Conservation (phyloP, 1,140 invertebrate species). For the Nylanderia fulva region DNA sequence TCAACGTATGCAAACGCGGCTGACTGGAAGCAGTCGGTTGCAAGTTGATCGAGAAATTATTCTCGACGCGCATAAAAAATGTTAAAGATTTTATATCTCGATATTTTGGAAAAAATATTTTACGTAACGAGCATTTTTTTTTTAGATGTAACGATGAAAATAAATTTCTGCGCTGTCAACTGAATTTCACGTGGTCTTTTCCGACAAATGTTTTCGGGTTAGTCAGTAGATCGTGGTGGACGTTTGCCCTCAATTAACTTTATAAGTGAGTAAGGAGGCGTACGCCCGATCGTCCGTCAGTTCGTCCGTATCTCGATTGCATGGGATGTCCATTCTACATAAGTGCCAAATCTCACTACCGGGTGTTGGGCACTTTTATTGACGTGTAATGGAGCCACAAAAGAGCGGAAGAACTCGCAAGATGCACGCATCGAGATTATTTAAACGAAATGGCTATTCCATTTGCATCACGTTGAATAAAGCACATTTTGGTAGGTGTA, state of each 20-base stretch:
- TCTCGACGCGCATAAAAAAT: background rate
- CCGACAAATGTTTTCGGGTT: slow-evolving; percentile 81
- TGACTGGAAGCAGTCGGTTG: background rate
- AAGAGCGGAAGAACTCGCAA: background rate
- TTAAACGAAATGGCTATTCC: slow-evolving; percentile 6
- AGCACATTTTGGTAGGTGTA: background rate
- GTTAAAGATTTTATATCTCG: background rate
- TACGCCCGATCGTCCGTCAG: slow-evolving; percentile 81
- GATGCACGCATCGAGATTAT: slow-evolving; percentile 5
- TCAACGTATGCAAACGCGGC: background rate
- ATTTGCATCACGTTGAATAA: background rate
- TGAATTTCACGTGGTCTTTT: slow-evolving; percentile 3
- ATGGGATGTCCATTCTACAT: slow-evolving; percentile 69
- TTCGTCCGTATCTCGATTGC: slow-evolving; percentile 69
- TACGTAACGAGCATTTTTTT: background rate
- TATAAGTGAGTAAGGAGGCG: slow-evolving; percentile 86
- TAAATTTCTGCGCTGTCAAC: background rate
- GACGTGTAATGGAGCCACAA: slow-evolving; percentile 10
- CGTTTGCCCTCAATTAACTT: slow-evolving; percentile 87
- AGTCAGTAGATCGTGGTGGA: slow-evolving; percentile 83
- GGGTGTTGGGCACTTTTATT: slow-evolving; percentile 53
- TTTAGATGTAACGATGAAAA: background rate
- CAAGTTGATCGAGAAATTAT: background rate
- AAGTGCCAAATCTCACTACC: slow-evolving; percentile 73
- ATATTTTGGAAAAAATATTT: background rate